Base-by-base conservation (phyloP, 92 coral and sea anemone genomes). In the Micromussa lordhowensis region DNA sequence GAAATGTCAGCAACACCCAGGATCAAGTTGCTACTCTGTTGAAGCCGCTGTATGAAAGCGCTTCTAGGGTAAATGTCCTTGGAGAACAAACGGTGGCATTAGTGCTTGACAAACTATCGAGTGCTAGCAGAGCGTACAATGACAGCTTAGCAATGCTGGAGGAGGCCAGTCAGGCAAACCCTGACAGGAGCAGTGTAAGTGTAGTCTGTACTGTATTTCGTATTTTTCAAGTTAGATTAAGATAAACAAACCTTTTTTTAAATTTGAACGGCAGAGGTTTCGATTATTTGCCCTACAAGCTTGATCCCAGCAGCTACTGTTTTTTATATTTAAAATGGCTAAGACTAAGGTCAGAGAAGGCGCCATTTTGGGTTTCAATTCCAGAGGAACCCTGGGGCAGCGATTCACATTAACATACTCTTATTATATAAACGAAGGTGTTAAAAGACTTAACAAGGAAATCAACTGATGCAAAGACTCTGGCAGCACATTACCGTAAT, bases 71-170 rank as follows among this genome's bases (percentile, higher is more conserved):
- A 15, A 85, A 81, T 63, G 73, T n/a, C 3, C 55, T 89, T 31
- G 98, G 95, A 40, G 87, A 88, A 32, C 74, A 63, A 16, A 90
- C 95, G 9, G 71, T 85, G 3, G 87, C 85, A 51, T 75, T 85
- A 51, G 93, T 90, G 72, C 79, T 86, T 40, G 71, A 69, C 38
- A 88, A 93, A 82, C 78, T 93, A 28, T 8, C 79, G 77, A 96
- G 81, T 19, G 95, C 98, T 10, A 81, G 86, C 30, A 77, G 74
- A 26, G 86, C 93, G 53, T 86, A 95, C n/a, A 92, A 92, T 38
- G 89, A 91, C 80, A 92, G 96, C 66, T 77, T 48, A 75, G 63
- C 36, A 29, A 75, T 93, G 74, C 40, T 86, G 31, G 55, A 71
- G 35, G 64, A 59, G 68, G 93, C 94, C 34, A 80, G 73, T 12